phyloP scores from a whole-genome alignment of 2,888 invertebrate species.

The Crossocerus cetratus region DNA sequence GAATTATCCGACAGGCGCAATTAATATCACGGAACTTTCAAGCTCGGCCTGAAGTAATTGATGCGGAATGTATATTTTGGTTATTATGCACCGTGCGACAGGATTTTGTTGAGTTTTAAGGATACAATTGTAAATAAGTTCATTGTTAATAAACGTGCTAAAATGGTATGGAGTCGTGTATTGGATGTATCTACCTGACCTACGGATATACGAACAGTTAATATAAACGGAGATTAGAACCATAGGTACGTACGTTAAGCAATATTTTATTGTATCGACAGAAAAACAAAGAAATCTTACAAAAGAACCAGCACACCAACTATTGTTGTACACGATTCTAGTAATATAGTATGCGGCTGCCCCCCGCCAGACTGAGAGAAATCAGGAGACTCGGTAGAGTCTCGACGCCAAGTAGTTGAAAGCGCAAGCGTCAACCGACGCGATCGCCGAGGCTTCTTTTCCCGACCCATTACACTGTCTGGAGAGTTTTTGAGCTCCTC shows the following conservation, averaged over 20 bases:
- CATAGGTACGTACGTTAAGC: constrained; percentile 36
- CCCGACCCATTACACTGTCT: not conserved
- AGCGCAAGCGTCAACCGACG: no score
- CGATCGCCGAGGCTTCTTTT: no score
- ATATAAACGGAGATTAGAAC: not conserved
- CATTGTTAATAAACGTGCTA: constrained; percentile 60
- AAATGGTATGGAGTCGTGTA: constrained; percentile 6
- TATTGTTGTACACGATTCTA: constrained; percentile 64
- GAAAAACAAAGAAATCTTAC: constrained; percentile 69
- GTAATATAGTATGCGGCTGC: constrained; percentile 20
- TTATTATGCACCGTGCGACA: constrained; percentile 29
- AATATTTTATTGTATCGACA: constrained; percentile 67
- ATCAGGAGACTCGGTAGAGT: no score
- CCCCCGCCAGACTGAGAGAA: constrained; percentile 5
- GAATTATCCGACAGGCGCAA: no score
- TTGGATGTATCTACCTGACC: not conserved
- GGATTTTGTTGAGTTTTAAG: constrained; percentile 58
- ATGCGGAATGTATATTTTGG: not conserved
- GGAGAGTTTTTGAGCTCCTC: no score
- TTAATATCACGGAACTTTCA: no score
- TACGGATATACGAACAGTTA: not conserved
- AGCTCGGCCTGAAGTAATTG: no score
- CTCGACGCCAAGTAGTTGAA: no score
- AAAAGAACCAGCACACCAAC: constrained; percentile 67
- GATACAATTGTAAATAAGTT: constrained; percentile 66